phyloP scores from a whole-genome alignment of 2,113 vertebrate genomes.

The Ranitomeya imitator region DNA sequence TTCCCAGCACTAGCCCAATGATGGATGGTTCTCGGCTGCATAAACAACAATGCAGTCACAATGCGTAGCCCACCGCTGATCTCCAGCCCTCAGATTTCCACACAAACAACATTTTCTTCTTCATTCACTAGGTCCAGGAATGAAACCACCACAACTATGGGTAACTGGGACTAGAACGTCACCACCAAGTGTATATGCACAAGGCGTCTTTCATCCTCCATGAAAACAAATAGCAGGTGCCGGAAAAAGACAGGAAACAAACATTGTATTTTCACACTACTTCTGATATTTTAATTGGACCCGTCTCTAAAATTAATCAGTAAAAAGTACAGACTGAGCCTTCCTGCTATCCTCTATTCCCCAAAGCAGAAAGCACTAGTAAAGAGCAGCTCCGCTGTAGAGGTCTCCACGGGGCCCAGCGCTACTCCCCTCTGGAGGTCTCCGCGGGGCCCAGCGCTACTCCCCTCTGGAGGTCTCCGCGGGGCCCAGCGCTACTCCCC shows the following conservation, averaged over 20 bases:
- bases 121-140: constrained; percentile 2
- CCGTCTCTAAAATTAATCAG: not conserved
- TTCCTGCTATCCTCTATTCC: too few relatives aligned
- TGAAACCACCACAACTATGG: not conserved
- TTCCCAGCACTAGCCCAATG: too few relatives aligned
- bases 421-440: too few relatives aligned
- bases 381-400: not conserved
- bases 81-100: constrained; percentile 9
- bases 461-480: too few relatives aligned
- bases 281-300: not conserved
- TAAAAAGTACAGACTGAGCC: not conserved
- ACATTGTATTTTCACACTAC: not conserved
- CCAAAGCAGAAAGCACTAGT: too few relatives aligned
- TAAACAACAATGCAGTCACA: constrained; percentile 14
- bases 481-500: too few relatives aligned
- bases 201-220: not conserved
- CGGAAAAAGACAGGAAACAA: not conserved
- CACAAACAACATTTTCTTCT: constrained; percentile 17
- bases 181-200: not conserved
- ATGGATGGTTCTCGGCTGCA: not conserved
- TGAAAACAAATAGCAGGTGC: constrained; percentile 5
- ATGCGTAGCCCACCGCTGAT: not conserved
- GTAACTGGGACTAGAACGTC: not conserved
- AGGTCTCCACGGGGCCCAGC: not conserved
- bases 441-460: too few relatives aligned